phyloP scores from a whole-genome alignment of 2,888 invertebrate species.

The Agrotis exclamationis region DNA sequence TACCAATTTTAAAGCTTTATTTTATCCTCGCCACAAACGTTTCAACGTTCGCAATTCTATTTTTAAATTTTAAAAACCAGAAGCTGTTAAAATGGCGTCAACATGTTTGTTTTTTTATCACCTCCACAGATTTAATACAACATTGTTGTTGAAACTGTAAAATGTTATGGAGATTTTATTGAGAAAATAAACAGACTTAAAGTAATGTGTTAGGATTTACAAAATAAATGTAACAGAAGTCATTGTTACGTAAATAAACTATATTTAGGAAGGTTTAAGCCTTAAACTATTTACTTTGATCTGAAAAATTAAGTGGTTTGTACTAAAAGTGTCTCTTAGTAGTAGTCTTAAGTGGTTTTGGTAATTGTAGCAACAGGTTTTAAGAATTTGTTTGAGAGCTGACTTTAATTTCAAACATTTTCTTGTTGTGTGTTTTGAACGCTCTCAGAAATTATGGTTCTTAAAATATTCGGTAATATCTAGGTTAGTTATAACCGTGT shows the following conservation, averaged over 20 bases:
- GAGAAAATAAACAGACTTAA: slow-evolving; percentile 47
- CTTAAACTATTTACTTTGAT: slow-evolving; percentile 37
- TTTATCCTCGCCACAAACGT: slow-evolving; percentile 26
- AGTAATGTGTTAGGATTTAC: slow-evolving; percentile 9
- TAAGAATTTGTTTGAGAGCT: no score
- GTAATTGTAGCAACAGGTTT: slow-evolving; percentile 8
- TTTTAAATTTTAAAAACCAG: slow-evolving; percentile 28
- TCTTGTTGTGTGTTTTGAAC: no score
- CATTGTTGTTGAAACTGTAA: slow-evolving; percentile 45
- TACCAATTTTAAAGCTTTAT: slow-evolving; percentile 9
- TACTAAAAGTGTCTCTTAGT: not conserved
- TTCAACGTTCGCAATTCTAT: slow-evolving; percentile 27
- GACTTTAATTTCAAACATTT: no score
- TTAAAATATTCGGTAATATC: no score
- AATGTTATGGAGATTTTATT: slow-evolving; percentile 43
- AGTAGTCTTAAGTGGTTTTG: not conserved
- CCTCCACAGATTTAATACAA: slow-evolving; percentile 40
- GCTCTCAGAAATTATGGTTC: no score
- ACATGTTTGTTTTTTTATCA: slow-evolving; percentile 38
- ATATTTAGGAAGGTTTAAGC: not conserved
- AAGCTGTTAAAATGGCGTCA: slow-evolving; percentile 38
- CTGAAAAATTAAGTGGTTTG: slow-evolving; percentile 28
- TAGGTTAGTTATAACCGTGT: no score
- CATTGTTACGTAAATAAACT: not conserved
- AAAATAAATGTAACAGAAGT: slow-evolving; percentile 23